Conservation (phyloP, 2,113 vertebrate genomes). For the Chauna torquata region DNA sequence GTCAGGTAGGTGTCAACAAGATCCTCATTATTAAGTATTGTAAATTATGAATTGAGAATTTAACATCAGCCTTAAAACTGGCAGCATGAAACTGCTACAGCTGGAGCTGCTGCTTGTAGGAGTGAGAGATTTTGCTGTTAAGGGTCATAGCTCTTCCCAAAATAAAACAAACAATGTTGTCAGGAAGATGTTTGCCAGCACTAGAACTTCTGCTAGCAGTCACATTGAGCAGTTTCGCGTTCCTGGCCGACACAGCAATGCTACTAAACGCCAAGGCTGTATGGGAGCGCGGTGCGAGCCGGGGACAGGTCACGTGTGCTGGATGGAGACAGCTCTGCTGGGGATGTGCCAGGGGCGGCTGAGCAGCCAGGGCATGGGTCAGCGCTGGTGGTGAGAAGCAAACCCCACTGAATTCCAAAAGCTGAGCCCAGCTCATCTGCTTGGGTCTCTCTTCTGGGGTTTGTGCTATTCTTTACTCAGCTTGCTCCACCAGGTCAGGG, state of each 20-base stretch:
- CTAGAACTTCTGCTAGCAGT: neutral
- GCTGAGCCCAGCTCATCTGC: neutral
- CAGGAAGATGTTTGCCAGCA: neutral
- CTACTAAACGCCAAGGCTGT: neutral
- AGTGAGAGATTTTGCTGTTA: neutral
- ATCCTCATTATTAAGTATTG: neutral
- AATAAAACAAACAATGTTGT: neutral
- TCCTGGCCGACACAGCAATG: neutral
- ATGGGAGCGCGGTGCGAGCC: neutral
- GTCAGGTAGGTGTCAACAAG: conserved; percentile 75
- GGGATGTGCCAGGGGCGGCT: fast-evolving
- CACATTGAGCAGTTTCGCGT: neutral
- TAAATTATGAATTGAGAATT: neutral
- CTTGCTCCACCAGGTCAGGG: neutral
- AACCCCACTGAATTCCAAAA: neutral
- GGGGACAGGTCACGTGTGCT: fast-evolving
- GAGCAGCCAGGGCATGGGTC: neutral
- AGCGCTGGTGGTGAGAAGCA: neutral
- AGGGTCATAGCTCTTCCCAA: neutral
- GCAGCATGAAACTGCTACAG: neutral
- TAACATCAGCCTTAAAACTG: neutral
- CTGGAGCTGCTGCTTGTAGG: neutral
- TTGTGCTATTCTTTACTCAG: neutral
- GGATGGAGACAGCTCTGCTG: neutral
- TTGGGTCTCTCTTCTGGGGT: neutral